Evolutionary conservation across 1,140 invertebrate species (phyloP).

Genomic region (Stratiolaelaps scimitus): DNA sequence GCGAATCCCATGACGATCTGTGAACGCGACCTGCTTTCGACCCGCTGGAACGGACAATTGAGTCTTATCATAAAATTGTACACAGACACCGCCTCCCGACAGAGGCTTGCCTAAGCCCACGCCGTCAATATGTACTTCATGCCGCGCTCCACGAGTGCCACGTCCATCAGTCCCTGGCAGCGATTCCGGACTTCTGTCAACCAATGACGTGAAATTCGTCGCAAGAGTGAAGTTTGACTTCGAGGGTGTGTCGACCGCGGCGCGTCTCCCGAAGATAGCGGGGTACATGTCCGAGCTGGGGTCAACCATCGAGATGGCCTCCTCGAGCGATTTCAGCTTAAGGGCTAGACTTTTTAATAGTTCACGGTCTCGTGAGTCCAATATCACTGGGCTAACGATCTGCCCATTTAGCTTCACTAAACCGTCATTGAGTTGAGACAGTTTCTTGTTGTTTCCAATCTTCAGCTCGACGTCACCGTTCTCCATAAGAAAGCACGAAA

Average conservation of each 20-base stretch:
- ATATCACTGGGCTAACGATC: neutral
- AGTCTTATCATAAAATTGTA: constrained; percentile 16
- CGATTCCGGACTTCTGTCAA: constrained; percentile 17
- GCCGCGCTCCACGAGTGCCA: neutral
- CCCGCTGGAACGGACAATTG: neutral
- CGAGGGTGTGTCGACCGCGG: neutral
- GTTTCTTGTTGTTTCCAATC: neutral
- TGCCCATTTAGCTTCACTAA: constrained; percentile 6
- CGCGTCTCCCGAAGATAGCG: constrained; percentile 15
- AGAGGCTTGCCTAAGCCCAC: neutral
- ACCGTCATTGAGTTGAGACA: neutral
- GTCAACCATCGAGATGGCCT: constrained; percentile 10
- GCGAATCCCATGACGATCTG: constrained; percentile 2
- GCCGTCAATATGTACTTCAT: constrained; percentile 12
- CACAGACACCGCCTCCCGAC: neutral
- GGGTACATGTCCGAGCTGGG: constrained; percentile 25
- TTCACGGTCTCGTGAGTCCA: neutral
- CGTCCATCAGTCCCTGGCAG: neutral
- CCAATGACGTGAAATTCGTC: constrained; percentile 12
- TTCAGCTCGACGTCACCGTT: constrained; percentile 19
- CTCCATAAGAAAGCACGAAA: constrained; percentile 3
- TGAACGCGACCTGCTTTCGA: neutral
- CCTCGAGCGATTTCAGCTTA: constrained; percentile 7
- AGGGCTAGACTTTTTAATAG: neutral
- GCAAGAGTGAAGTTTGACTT: constrained; percentile 6